phyloP scores from a whole-genome alignment of 2,113 vertebrate genomes.

The Brachionichthys hirsutus region DNA sequence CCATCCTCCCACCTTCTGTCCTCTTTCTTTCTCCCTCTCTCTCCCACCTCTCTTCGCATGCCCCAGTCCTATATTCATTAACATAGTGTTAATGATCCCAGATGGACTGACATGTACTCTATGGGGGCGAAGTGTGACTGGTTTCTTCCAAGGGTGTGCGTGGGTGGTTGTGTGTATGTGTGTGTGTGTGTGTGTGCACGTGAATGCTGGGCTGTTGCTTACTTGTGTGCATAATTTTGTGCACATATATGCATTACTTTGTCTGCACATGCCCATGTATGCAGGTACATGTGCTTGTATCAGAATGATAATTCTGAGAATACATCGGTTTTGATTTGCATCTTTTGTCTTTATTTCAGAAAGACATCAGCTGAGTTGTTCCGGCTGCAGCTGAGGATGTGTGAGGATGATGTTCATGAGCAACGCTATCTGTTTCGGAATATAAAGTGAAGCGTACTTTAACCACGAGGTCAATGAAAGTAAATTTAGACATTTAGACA shows the following conservation, averaged over 20 bases:
- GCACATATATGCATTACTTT: conserved; percentile 6
- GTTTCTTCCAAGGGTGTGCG: conserved; percentile 64
- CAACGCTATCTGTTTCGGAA: conserved; percentile 16
- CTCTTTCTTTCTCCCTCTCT: conserved; percentile 10
- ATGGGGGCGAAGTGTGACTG: conserved; percentile 72
- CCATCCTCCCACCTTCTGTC: conserved; percentile 50
- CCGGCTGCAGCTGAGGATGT: conserved; percentile 13
- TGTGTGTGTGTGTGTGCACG: conserved; percentile 22
- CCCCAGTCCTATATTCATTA: conserved; percentile 71
- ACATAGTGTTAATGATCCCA: conserved; percentile 75
- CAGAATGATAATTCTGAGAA: conserved; percentile 11
- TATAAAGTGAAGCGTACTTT: conserved; percentile 1
- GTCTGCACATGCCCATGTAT: conserved; percentile 22
- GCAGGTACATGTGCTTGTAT: conserved; percentile 25
- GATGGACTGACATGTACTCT: conserved; percentile 78
- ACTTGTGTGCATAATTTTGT: conserved; percentile 32
- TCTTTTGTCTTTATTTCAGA: conserved; percentile 24
- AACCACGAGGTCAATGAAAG: background rate
- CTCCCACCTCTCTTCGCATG: conserved; percentile 48
- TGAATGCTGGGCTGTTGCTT: conserved; percentile 31
- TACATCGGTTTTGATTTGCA: conserved; percentile 33
- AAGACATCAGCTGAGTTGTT: conserved; percentile 20
- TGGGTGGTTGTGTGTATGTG: conserved; percentile 45
- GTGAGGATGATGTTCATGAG: background rate
- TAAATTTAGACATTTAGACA: conserved; percentile 1